Evolutionary conservation across 2,888 invertebrate genomes (phyloP), one percentile per base, ranked within the genome.

Genomic region (Yponomeuta evonymella): DNA sequence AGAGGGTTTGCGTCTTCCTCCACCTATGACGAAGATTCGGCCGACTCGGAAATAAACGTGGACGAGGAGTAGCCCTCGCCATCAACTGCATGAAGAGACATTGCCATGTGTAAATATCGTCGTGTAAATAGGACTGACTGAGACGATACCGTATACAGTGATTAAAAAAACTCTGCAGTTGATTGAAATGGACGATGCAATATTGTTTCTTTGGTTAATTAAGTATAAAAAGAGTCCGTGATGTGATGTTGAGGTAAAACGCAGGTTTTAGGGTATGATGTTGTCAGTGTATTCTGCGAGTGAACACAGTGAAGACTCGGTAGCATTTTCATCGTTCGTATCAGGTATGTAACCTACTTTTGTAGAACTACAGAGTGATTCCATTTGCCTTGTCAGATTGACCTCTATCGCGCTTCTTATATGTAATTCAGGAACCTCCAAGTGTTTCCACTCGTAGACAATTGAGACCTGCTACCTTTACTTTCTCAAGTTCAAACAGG

Each of bases 21-120:
- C 78, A 90, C 92, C 15, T 92, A 92, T 86, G 92, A 92, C 79
- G 92, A 92, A 80, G 92, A 92, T 80, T 92, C 92, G 74, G 88
- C 83, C 73, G 92, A 92, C 84, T 92, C 92, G 67, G 92, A 92
- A 81, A 92, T 92, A 83, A 92, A 92, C 84, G 92, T 92, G 72
- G 92, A 92, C 82, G 92, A 92, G 77, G 92, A 92, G 81, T 92
- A 88, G 84, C 85, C 71, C 67, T 64, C 72, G 70, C 71, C 63
- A 70, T 70, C 70, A 71, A 30, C 68, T 51, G 51, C 51, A 48
- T 36, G 82, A 58, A 83, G 87, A 80, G 81, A 81, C 48, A 23
- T 23, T 15, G 29, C 68, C 68, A 80, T 83, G 85, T 87, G 87
- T 84, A 79, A 79, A 84, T 80, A 80, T 72, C 73, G 80, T 78